phyloP scores from a whole-genome alignment of 1,140 invertebrate species.

The Lepidotrigona ventralis region DNA sequence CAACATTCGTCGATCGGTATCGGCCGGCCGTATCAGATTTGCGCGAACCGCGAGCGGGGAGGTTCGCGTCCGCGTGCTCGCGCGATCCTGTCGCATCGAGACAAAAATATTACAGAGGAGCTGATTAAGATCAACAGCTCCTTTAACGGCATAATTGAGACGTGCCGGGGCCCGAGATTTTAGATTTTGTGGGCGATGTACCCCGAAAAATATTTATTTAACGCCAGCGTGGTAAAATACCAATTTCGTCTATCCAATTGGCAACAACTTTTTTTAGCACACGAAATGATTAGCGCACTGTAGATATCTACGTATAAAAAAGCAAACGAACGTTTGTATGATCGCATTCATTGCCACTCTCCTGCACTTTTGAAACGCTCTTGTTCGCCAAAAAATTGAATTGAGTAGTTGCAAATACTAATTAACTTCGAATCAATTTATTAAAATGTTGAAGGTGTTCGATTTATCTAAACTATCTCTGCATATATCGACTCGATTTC shows the following conservation, averaged over 20 bases:
- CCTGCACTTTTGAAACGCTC: background rate
- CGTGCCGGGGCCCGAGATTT: slow-evolving; percentile 39
- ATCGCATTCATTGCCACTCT: background rate
- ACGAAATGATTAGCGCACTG: too few relatives aligned
- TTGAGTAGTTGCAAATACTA: background rate
- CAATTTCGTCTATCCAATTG: background rate
- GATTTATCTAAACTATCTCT: too few relatives aligned
- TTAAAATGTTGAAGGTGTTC: background rate
- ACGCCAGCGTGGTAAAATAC: slow-evolving; percentile 16
- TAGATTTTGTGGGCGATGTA: slow-evolving; percentile 42
- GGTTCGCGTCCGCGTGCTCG: background rate
- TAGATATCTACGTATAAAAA: background rate
- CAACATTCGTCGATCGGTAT: slow-evolving; percentile 36
- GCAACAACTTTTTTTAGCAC: background rate
- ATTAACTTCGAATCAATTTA: background rate
- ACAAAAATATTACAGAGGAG: slow-evolving; percentile 6
- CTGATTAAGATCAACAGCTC: slow-evolving; percentile 33
- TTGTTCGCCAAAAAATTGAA: background rate
- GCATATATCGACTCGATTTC: too few relatives aligned
- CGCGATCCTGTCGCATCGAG: slow-evolving; percentile 4
- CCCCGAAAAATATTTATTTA: slow-evolving; percentile 34
- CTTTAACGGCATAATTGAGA: slow-evolving; percentile 53
- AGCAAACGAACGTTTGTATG: background rate
- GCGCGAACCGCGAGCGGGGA: slow-evolving; percentile 23
- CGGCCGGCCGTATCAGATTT: slow-evolving; percentile 18